These are phyloP conservation scores for Venustaconcha ellipsiformis DNA, from an alignment of 1,140 invertebrate genomes.

Conservation along the genomic window DNA sequence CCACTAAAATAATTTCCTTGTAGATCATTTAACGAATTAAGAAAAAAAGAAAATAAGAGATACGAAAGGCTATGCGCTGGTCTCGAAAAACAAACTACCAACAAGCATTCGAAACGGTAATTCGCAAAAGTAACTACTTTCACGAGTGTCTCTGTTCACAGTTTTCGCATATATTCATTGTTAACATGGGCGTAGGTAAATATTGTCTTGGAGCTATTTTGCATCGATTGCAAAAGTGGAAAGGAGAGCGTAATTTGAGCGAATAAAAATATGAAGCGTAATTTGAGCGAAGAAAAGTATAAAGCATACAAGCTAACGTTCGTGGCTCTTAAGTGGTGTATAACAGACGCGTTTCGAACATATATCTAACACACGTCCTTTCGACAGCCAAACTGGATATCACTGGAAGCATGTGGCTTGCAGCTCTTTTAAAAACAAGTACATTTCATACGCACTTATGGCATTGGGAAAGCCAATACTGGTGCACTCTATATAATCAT, in stretches of 20 bases:
- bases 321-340: slow-evolving; percentile 3
- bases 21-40: no score
- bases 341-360: slow-evolving; percentile 24
- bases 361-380: slow-evolving; percentile 24
- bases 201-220: slow-evolving; percentile 49
- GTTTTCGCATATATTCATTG: slow-evolving; percentile 24
- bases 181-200: slow-evolving; percentile 37
- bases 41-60: no score
- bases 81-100: slow-evolving; percentile 11
- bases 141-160: slow-evolving; percentile 37
- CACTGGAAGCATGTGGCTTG: slow-evolving; percentile 20
- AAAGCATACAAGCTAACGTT: slow-evolving; percentile 22
- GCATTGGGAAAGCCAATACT: slow-evolving; percentile 20
- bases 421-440: slow-evolving; percentile 1
- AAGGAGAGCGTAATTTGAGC: slow-evolving; percentile 27
- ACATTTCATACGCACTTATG: slow-evolving; percentile 23
- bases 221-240: slow-evolving; percentile 41
- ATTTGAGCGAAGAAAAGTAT: slow-evolving; percentile 34
- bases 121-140: slow-evolving; percentile 15
- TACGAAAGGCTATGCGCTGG: neutral
- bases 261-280: slow-evolving; percentile 29
- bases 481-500: neutral
- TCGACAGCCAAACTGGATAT: slow-evolving; percentile 24
- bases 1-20: neutral
- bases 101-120: slow-evolving; percentile 33